phyloP scores from a whole-genome alignment of 2,888 invertebrate species.

The Biston betularia region DNA sequence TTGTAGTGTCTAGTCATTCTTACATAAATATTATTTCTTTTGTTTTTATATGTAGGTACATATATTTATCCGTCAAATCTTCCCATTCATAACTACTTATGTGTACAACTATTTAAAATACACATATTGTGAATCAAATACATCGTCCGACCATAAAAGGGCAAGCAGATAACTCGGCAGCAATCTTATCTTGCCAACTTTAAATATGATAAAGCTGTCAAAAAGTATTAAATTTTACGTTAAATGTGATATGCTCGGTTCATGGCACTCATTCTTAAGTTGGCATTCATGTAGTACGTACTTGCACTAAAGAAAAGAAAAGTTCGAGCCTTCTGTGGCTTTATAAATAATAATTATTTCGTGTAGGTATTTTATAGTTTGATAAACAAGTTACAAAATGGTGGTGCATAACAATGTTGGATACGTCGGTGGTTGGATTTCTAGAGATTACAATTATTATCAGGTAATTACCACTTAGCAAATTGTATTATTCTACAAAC shows the following conservation, averaged over 20 bases:
- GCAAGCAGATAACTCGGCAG: conserved; percentile 11
- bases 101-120: background rate
- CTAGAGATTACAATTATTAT: conserved; percentile 18
- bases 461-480: conserved; percentile 19
- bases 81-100: too few species aligned
- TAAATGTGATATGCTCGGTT: conserved; percentile 18
- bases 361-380: background rate
- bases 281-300: conserved; percentile 11
- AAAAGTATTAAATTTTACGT: conserved; percentile 21
- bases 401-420: conserved; percentile 21
- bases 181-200: conserved; percentile 31
- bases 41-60: too few species aligned
- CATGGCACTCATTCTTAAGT: conserved; percentile 17
- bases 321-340: background rate
- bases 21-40: too few species aligned
- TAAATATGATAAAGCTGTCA: conserved; percentile 18
- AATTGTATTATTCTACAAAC: background rate
- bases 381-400: conserved; percentile 11
- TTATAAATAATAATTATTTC: background rate
- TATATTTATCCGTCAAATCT: too few species aligned
- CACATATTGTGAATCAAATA: background rate
- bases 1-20: too few species aligned
- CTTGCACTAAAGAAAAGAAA: conserved; percentile 3
- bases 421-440: conserved; percentile 25
- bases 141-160: conserved; percentile 20